Conservation (phyloP, 92 coral and sea anemone species). For the Actinostola sp. region DNA sequence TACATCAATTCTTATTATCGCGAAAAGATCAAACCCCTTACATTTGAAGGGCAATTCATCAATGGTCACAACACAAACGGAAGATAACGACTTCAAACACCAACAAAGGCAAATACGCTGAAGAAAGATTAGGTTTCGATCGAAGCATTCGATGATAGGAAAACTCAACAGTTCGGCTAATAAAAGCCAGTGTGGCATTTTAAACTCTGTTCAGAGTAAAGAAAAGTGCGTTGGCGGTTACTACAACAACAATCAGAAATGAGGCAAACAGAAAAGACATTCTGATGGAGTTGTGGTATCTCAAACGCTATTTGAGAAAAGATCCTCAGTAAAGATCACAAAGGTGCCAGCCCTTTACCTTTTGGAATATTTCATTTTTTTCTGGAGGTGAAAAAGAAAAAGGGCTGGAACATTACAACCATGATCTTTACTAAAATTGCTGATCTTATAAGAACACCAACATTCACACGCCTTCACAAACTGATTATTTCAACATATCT, state of each 20-base stretch:
- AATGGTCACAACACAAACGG: not conserved
- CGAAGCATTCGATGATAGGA: no score
- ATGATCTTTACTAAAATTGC: no score
- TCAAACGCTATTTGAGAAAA: no score
- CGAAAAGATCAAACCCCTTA: not conserved
- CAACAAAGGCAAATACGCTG: no score
- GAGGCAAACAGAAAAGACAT: not conserved
- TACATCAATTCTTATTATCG: slow-evolving; percentile 1
- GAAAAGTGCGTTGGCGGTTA: not conserved
- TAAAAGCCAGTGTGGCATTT: no score
- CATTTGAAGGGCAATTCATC: slow-evolving; percentile 19
- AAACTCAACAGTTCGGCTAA: no score
- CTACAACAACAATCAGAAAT: not conserved
- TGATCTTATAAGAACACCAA: no score
- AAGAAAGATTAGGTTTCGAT: not conserved
- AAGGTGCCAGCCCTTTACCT: not conserved
- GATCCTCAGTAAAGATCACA: no score
- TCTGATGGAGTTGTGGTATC: no score
- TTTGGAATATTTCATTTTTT: not conserved
- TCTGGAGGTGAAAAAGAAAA: not conserved
- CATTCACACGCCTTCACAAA: no score
- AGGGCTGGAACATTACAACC: not conserved
- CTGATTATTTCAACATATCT: no score
- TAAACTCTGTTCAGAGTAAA: no score
- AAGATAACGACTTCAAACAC: not conserved